Evolutionary conservation across 2,888 invertebrate genomes (phyloP).

Genomic region (Drosophila hamatofila): DNA sequence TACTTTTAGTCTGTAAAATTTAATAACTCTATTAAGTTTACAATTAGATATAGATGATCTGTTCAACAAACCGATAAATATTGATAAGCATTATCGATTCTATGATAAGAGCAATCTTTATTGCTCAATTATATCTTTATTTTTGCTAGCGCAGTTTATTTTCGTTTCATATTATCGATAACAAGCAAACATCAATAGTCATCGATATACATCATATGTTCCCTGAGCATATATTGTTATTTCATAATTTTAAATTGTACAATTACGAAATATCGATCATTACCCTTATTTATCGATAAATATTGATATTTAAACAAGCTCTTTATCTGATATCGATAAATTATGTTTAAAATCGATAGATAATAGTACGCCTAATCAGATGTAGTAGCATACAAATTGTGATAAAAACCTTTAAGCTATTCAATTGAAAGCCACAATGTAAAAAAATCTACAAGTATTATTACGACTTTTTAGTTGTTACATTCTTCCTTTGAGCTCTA

Average conservation of each 20-base stretch:
- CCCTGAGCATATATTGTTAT: too few species aligned
- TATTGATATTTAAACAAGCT: too few species aligned
- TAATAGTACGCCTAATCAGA: too few species aligned
- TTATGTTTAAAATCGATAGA: too few species aligned
- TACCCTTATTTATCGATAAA: background rate
- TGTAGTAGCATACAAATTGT: background rate
- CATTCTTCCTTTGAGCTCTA: background rate
- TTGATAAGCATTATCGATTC: background rate
- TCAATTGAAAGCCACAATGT: too few species aligned
- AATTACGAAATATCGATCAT: too few species aligned
- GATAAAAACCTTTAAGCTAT: too few species aligned
- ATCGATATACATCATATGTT: too few species aligned
- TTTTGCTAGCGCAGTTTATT: background rate
- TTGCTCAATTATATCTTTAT: background rate
- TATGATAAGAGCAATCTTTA: background rate
- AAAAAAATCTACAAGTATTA: background rate
- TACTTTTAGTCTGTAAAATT: background rate
- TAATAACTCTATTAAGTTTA: background rate
- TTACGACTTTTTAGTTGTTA: background rate
- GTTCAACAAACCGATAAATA: background rate
- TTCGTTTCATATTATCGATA: background rate
- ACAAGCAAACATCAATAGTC: too few species aligned
- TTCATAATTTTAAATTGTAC: too few species aligned
- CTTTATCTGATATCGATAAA: too few species aligned
- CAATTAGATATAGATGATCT: background rate